Base-by-base conservation (phyloP, 2,888 invertebrate genomes). In the Drosophila borealis region DNA sequence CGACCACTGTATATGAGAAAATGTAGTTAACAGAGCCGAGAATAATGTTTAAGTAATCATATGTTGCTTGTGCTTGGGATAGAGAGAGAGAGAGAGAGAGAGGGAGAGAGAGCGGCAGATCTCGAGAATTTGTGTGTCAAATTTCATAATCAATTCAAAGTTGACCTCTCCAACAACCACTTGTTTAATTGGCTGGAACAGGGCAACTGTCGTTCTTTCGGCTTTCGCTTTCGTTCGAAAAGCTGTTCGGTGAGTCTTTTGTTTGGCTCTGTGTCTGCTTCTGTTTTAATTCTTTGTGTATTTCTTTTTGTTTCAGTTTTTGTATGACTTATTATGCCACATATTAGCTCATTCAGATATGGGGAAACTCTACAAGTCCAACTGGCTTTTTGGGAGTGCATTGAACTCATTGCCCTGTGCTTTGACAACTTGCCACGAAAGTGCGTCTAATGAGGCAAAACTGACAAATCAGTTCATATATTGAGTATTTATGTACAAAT, bases 221-320 rank as follows among this genome's bases (percentile, higher is more conserved):
- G 45, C 87, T 82, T 82, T 82, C 87, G 74, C 59, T 82, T 82
- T 82, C 81, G 50, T 60, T 29, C 45, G 46, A 39, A 72, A 86
- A 86, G 86, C 81, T 73, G 86, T 60, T 79, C 37, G 21, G 36
- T 13, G 36, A 17, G 41, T 73, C 61, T 65, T 62, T 66, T 51
- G 54, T 57, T 19, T 56, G 34, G 62, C 21, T 63, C 36, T 49
- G 29, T 37, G 44, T 64, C 14, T 34, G 41, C 17, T 69, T 33
- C 46, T 65, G 9, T 55, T 69, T 37, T 46, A 34, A 4, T 48
- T 44, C 9, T 55, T 57, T 44, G 42, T 53, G 14, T 60, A 17
- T 39, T 13, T 64, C 44, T 44, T 54, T 33, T 56, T 51, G 25
- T 49, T 39, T 36, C 19, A 14, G n/a, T 10, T 46, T 41, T 51